These are phyloP conservation scores for Acromyrmex charruanus DNA, from an alignment of 1,140 invertebrate genomes.

Conservation along the genomic window DNA sequence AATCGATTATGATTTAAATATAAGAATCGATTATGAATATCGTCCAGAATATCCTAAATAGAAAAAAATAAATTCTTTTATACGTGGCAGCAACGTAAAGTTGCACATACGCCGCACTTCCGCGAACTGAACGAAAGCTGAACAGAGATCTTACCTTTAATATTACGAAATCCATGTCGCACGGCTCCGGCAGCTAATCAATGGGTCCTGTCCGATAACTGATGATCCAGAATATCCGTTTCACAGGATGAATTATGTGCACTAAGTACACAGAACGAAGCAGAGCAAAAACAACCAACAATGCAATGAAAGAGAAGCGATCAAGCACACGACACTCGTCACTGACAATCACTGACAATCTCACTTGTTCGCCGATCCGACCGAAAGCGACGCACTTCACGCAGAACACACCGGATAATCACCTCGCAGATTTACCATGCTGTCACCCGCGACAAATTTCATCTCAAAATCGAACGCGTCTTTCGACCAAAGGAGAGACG, in stretches of 20 bases:
- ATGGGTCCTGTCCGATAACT: neutral
- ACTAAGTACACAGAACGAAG: neutral
- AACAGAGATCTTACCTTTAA: constrained; percentile 72
- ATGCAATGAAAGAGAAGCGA: neutral
- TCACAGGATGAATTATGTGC: neutral
- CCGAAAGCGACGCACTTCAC: constrained; percentile 45
- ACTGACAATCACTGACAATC: constrained; percentile 11
- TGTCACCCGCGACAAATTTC: neutral
- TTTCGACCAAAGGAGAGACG: neutral
- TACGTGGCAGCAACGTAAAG: too few relatives aligned
- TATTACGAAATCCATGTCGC: constrained; percentile 79
- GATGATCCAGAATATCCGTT: constrained; percentile 41
- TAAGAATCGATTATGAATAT: too few relatives aligned
- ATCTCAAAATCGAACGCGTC: neutral
- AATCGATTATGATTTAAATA: too few relatives aligned
- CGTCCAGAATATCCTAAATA: too few relatives aligned
- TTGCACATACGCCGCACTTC: too few relatives aligned
- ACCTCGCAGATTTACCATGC: constrained; percentile 16
- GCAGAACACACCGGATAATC: constrained; percentile 25
- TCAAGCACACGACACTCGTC: constrained; percentile 26
- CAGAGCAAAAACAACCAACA: constrained; percentile 21
- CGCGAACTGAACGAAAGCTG: neutral
- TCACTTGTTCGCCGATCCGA: constrained; percentile 33
- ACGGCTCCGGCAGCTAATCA: neutral
- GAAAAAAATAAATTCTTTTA: neutral